phyloP scores from a whole-genome alignment of 2,888 invertebrate genomes.

The Hydropsyche betteni region DNA sequence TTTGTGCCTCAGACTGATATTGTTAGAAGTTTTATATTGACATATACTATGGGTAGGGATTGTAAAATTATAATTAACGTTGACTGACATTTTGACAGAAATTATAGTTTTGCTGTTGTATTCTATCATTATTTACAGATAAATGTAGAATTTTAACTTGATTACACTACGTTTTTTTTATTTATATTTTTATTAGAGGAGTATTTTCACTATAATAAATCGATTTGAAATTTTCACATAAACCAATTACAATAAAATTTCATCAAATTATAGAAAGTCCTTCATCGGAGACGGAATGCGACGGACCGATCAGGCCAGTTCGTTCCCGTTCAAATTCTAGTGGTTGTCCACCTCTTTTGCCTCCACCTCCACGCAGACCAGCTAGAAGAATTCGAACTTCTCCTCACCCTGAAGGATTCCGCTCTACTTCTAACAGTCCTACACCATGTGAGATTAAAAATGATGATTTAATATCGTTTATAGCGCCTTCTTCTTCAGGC shows the following conservation, averaged over 20 bases:
- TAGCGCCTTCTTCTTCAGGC: conserved; percentile 70
- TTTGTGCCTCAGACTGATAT: too few species aligned
- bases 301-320: conserved; percentile 45
- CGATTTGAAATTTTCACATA: too few species aligned
- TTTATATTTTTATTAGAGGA: too few species aligned
- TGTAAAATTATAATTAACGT: too few species aligned
- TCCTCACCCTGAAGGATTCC: conserved; percentile 53
- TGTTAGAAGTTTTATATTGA: too few species aligned
- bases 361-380: conserved; percentile 52
- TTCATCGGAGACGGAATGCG: conserved; percentile 46
- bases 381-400: conserved; percentile 40
- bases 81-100: too few species aligned
- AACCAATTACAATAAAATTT: not conserved
- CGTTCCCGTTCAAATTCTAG: conserved; percentile 55
- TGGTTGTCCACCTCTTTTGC: conserved; percentile 61
- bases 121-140: too few species aligned
- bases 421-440: conserved; percentile 63
- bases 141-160: too few species aligned
- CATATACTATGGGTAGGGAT: too few species aligned
- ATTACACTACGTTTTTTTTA: too few species aligned
- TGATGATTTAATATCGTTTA: conserved; percentile 77
- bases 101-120: too few species aligned
- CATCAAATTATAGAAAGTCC: conserved; percentile 39
- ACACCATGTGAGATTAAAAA: conserved; percentile 57
- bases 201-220: too few species aligned